These are phyloP conservation scores for Silurus aristotelis DNA, from an alignment of 2,797 vertebrate species.

Conservation along the genomic window DNA sequence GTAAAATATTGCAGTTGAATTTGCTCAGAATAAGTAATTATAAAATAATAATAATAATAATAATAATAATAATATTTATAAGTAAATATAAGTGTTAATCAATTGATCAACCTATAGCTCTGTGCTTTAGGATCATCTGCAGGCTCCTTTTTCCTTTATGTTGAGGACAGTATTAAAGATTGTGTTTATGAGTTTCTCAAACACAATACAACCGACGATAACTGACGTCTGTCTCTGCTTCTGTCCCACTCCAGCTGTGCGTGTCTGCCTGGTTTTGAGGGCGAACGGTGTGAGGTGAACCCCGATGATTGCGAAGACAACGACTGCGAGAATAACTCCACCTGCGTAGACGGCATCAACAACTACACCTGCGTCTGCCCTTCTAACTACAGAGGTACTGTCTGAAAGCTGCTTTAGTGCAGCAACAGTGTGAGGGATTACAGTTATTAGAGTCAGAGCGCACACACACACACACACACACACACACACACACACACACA, in stretches of 20 bases:
- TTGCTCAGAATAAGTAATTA: no score
- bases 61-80: no score
- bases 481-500: slow-evolving; percentile 6
- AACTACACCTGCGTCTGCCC: slow-evolving; percentile 93
- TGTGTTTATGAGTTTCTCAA: background rate
- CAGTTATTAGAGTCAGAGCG: background rate
- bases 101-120: background rate
- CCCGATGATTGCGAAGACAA: slow-evolving; percentile 97
- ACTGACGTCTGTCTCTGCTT: background rate
- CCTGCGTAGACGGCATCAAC: slow-evolving; percentile 93
- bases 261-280: slow-evolving; percentile 89
- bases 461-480: slow-evolving; percentile 12
- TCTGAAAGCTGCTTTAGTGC: background rate
- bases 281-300: slow-evolving; percentile 88
- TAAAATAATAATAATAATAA: no score
- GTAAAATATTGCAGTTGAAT: background rate
- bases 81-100: background rate
- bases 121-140: background rate
- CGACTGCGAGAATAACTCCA: slow-evolving; percentile 96
- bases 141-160: background rate
- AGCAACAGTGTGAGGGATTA: background rate
- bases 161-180: no score
- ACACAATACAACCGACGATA: background rate
- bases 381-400: slow-evolving; percentile 86
- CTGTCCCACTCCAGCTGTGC: slow-evolving; percentile 78